Base-by-base conservation (phyloP, 2,888 invertebrate genomes). In the Deilephila porcellus region DNA sequence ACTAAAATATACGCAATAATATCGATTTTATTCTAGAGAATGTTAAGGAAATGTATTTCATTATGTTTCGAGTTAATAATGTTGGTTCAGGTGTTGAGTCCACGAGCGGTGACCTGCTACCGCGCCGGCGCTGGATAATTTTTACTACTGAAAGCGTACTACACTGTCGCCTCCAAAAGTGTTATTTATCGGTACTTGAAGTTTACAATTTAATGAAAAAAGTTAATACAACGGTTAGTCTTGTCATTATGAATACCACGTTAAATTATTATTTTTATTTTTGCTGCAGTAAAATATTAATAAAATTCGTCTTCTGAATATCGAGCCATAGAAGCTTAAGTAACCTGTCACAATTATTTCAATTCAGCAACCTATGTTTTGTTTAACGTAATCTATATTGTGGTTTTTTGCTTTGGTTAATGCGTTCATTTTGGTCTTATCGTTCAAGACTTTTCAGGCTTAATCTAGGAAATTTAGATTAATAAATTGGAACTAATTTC, bases 121-220 rank as follows among this genome's bases (percentile, higher is more conserved):
- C 86, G 85, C 86, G 83, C 86, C 83, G 83, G 82, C 83, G 84
- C 86, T 85, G 85, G 89, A 88, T 86, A 86, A 85, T 85, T 88
- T 90, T 88, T 86, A 90, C 86, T 86, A 78, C 88, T 82, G 76
- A 72, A 83, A 81, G 81, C 80, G 52, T 20, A 45, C 20, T 3
- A 67, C 17, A 56, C 56, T 67, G 25, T 67, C 52, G 25, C 45
- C 3, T 52, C 19, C 67, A 67, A 25, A 67, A 67, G 67, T 67
- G 52, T 67, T 32, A 60, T 29, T 60, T 29, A 14, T 29, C 7
- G 14, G 8, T n/a, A 25, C 4, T 17, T 45, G 7, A 37, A 11
- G 45, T 45, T 11, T 45, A 3, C 11, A 45, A 45, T 1, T 45
- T 37, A 37, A 45, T 45, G 11, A 2, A 14, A 3, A 45, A 45